Base-by-base conservation (phyloP, 2,797 vertebrate species). In the Gymnoscopelus braueri region DNA sequence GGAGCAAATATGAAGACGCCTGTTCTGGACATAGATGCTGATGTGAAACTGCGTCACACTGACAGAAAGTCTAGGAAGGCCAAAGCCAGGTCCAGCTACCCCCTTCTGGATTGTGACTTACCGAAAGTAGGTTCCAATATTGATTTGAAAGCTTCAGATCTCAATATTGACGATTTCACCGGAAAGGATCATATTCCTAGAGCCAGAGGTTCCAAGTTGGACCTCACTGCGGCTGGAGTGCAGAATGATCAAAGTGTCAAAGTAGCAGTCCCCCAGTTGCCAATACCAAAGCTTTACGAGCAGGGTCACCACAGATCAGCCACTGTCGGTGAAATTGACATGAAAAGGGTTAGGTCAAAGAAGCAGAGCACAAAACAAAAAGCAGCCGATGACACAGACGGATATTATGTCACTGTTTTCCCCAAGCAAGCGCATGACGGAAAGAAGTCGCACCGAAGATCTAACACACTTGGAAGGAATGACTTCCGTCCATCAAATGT, bases 111-210 rank as follows among this genome's bases (percentile, higher is more conserved):
- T 63, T 48, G 56, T 4, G 14, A 54, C 57, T 65, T 77, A n/a
- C 26, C 59, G 24, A 47, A 48, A 23, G 19, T 14, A 19, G 35
- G 39, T 29, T 60, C 60, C 8, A 3, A 64, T 2, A 11, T 81
- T 48, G 73, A 86, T 70, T 80, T 81, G 15, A 68, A 56, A 29
- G 84, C 23, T 52, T 55, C 83, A 54, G 88, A 92, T 79, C 87
- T 92, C 35, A 90, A 92, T 65, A 89, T 91, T 26, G 90, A 90
- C 57, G 91, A 92, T 75, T 89, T 91, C 62, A 90, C 88, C 26
- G 88, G 81, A 57, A 86, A 52, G 67, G 48, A 87, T 3, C 84
- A 90, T 35, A 75, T 91, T 2, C 85, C 70, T 11, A 79, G 74
- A 80, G 77, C 86, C 60, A 87, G 84, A 63, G 85, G 75, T 26